phyloP scores from a whole-genome alignment of 2,888 invertebrate genomes.

The Caenorhabditis virilis region DNA sequence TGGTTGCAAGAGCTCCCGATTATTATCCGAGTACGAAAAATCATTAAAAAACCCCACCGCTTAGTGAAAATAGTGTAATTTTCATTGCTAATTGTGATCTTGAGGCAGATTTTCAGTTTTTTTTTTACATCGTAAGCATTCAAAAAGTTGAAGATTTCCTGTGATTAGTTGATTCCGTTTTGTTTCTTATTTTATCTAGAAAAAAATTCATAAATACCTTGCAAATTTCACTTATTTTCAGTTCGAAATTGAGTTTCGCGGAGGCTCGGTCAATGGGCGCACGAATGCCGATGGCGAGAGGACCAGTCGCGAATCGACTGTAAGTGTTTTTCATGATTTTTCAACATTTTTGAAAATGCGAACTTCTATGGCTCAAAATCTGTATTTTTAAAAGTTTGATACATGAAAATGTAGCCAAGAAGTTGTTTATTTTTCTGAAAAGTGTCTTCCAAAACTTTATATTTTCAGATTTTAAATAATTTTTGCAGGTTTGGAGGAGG shows the following conservation, averaged over 20 bases:
- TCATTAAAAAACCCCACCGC: too few species aligned
- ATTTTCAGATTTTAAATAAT: neutral
- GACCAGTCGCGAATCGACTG: constrained; percentile 60
- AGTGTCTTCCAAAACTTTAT: neutral
- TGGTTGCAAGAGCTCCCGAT: too few species aligned
- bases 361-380: too few species aligned
- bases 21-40: too few species aligned
- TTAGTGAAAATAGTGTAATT: too few species aligned
- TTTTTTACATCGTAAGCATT: too few species aligned
- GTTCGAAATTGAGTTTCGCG: constrained; percentile 72
- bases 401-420: too few species aligned
- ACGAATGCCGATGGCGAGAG: constrained; percentile 52
- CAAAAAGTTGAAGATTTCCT: too few species aligned
- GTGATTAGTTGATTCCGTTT: neutral
- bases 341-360: neutral
- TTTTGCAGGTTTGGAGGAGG: constrained; percentile 57
- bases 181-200: constrained; percentile 1
- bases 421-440: too few species aligned
- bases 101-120: too few species aligned
- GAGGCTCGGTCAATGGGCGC: constrained; percentile 64
- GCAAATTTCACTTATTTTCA: constrained; percentile 49
- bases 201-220: neutral
- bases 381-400: too few species aligned
- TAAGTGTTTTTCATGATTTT: constrained; percentile 7
- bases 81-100: too few species aligned